These are phyloP conservation scores for Teleiodes luculella DNA, from an alignment of 2,888 invertebrate species.

Conservation along the genomic window DNA sequence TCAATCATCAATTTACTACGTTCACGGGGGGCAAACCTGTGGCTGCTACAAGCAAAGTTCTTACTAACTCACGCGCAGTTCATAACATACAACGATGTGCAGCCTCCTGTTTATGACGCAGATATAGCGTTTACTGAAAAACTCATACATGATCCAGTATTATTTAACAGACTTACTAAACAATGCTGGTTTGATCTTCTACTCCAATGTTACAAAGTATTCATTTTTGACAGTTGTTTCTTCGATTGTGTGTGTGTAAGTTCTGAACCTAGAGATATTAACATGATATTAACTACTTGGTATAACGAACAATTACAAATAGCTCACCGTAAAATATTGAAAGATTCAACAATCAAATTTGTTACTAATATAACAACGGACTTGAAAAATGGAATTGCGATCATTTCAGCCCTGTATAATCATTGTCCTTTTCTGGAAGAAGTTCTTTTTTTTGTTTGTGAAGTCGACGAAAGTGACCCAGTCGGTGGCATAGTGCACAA, in stretches of 20 bases:
- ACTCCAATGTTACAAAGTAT: constrained; percentile 80
- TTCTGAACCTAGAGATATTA: constrained; percentile 47
- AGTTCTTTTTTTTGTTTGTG: constrained; percentile 65
- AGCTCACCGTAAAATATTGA: constrained; percentile 43
- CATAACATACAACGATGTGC: constrained; percentile 47
- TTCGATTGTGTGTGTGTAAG: constrained; percentile 65
- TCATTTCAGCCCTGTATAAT: constrained; percentile 73
- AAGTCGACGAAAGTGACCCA: constrained; percentile 52
- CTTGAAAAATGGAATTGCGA: constrained; percentile 75
- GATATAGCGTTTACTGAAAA: constrained; percentile 51
- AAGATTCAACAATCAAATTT: constrained; percentile 41
- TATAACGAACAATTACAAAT: constrained; percentile 52
- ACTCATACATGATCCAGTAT: constrained; percentile 40
- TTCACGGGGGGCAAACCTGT: constrained; percentile 57
- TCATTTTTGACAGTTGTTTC: constrained; percentile 71
- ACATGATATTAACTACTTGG: constrained; percentile 58
- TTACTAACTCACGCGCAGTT: constrained; percentile 64
- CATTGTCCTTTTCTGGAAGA: constrained; percentile 78
- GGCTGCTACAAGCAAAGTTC: constrained; percentile 55
- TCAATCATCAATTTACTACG: constrained; percentile 55
- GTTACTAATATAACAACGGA: constrained; percentile 70
- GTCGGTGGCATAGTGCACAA: constrained; percentile 74
- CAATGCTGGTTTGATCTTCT: constrained; percentile 81
- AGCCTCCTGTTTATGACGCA: constrained; percentile 50
- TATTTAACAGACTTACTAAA: constrained; percentile 60